These are phyloP conservation scores for Sinonovacula constricta DNA, from an alignment of 1,140 invertebrate genomes.

Conservation along the genomic window DNA sequence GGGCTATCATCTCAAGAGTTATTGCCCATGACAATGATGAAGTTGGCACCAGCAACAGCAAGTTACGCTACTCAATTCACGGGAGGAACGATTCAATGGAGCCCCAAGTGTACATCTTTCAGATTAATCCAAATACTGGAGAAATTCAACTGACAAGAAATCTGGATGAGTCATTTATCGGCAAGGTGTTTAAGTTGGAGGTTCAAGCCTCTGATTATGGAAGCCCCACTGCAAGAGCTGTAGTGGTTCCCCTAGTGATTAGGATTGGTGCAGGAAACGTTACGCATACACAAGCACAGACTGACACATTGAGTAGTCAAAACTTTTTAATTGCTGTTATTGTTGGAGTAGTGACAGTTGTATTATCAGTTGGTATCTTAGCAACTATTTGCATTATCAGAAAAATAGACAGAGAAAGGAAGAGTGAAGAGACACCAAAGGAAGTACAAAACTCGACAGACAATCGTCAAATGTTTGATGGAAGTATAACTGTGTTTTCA, in stretches of 20 bases:
- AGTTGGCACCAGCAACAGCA: slow-evolving; percentile 34
- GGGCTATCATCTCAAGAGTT: slow-evolving; percentile 29
- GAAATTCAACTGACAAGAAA: slow-evolving; percentile 42
- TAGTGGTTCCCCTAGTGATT: slow-evolving; percentile 6
- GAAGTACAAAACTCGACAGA: slow-evolving; percentile 31
- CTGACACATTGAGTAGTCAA: slow-evolving; percentile 31
- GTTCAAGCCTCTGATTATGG: slow-evolving; percentile 40
- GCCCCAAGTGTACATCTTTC: slow-evolving; percentile 9
- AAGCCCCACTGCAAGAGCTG: slow-evolving; percentile 12
- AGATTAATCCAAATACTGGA: slow-evolving; percentile 45
- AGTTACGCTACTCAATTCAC: slow-evolving; percentile 6
- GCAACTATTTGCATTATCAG: slow-evolving; percentile 43
- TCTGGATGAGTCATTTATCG: background rate
- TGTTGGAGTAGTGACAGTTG: slow-evolving; percentile 44
- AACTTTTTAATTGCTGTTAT: slow-evolving; percentile 46
- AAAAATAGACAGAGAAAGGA: slow-evolving; percentile 38
- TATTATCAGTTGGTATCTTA: slow-evolving; percentile 41
- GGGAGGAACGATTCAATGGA: slow-evolving; percentile 31
- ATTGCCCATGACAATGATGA: slow-evolving; percentile 36
- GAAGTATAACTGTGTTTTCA: slow-evolving; percentile 51
- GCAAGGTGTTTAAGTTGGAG: slow-evolving; percentile 25
- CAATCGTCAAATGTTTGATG: slow-evolving; percentile 45
- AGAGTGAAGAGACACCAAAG: slow-evolving; percentile 23
- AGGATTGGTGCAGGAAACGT: slow-evolving; percentile 19
- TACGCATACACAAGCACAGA: background rate